Base-by-base conservation (phyloP, 2,797 vertebrate genomes). In the Spinibarbus caldwelli region DNA sequence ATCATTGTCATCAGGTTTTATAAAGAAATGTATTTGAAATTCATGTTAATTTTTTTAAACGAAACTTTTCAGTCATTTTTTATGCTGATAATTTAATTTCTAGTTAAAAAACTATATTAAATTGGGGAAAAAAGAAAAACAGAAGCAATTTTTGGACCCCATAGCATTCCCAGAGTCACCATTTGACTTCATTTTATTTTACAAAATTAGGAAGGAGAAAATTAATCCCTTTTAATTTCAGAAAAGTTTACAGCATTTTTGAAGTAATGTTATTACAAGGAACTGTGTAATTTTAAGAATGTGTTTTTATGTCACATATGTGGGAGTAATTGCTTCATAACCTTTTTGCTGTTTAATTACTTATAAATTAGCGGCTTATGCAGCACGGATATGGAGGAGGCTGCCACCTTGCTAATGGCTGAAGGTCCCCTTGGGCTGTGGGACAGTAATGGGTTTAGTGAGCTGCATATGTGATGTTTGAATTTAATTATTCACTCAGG, bases 391-490 rank as follows among this genome's bases (percentile, higher is more conserved):
- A 71, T 66, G 34, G 49, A 29, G 23, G 49, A 73, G 78, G 71
- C 41, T 72, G 41, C 79, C 82, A 62, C 38, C 83, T 43, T 64
- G 52, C 78, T 80, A 80, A 77, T 83, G 52, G 82, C 70, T 87
- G 54, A 85, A 87, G 72, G 78, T 87, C 78, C 49, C 83, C 34
- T 82, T 67, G 73, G 86, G 78, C 64, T 80, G 70, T 72, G n/a
- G 68, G 68, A 43, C 77, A 49, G 77, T 85, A 85, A 73, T 85
- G 57, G 84, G 54, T 80, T 59, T 66, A 80, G 84, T 80, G 77
- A 64, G 70, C 84, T 64, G 84, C 68, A 85, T 85, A 62, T 85
- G 57, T 80, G 78, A 85, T 73, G 54, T 49, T 54, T 78, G 73
- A 78, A 72, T 82, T 72, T 87, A 85, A 85, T 78, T 31, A 68